A percentile compares a stretch with the other conserved stretches of the same genome.
Conservation (phyloP, 2,888 invertebrate genomes). For the Ptilodon capucinus region DNA sequence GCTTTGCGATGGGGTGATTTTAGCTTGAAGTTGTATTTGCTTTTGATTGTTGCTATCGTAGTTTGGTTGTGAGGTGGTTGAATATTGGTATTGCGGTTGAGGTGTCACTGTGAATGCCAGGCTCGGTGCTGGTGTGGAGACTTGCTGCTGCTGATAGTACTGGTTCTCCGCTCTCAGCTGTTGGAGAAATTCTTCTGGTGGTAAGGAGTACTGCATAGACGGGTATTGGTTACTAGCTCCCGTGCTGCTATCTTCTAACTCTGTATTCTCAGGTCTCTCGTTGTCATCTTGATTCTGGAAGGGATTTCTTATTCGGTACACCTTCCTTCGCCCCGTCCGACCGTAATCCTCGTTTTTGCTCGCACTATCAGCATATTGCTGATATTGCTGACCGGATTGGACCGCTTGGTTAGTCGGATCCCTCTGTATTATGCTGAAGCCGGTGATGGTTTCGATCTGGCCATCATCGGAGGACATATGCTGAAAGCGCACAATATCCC, state of each 20-base stretch:
- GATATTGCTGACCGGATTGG: constrained; percentile 60
- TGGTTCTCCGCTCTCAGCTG: constrained; percentile 70
- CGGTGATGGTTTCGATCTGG: constrained; percentile 56
- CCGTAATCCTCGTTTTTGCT: constrained; percentile 58
- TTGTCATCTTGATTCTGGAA: constrained; percentile 64
- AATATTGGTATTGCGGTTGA: constrained; percentile 69
- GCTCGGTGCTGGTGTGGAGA: constrained; percentile 62
- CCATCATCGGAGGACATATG: constrained; percentile 60
- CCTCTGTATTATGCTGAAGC: constrained; percentile 59
- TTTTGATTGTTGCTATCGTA: constrained; percentile 54
- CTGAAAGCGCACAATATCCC: constrained; percentile 63
- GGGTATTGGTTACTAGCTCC: constrained; percentile 79
- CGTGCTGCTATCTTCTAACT: constrained; percentile 60
- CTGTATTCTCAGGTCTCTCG: constrained; percentile 41
- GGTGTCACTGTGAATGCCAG: constrained; percentile 70
- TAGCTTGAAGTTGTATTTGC: constrained; percentile 57
- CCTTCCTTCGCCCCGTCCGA: constrained; percentile 58
- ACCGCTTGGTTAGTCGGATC: constrained; percentile 62
- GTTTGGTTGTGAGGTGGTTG: constrained; percentile 53
- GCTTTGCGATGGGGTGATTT: constrained; percentile 49
- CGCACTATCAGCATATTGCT: constrained; percentile 52
- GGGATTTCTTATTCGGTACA: constrained; percentile 73
- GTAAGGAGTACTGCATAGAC: constrained; percentile 73
- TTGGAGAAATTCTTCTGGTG: constrained; percentile 75
- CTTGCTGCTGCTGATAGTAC: constrained; percentile 59